Percentiles rank a stretch among this genome's conserved stretches.
Evolutionary conservation across 2,113 vertebrate genomes (phyloP).

Genomic region (Pungitius pungitius): DNA sequence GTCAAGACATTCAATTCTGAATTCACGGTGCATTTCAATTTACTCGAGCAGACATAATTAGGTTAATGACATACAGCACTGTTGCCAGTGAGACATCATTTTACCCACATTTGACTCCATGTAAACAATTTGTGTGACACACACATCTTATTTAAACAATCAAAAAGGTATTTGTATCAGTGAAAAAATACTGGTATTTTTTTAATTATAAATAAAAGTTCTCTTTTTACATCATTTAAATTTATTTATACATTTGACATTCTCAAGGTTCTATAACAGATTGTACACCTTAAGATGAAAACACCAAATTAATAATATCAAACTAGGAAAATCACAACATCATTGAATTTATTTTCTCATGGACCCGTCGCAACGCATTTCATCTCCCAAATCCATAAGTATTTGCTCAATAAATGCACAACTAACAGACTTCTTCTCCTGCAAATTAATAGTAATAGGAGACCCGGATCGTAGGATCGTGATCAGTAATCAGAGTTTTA

Average conservation of each 20-base stretch:
- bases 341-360: neutral
- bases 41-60: constrained; percentile 42
- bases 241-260: neutral
- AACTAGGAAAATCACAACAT: neutral
- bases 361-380: neutral
- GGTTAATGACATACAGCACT: constrained; percentile 46
- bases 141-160: neutral
- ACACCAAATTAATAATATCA: neutral
- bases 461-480: no score
- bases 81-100: constrained; percentile 7
- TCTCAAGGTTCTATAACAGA: neutral
- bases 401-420: constrained; percentile 4
- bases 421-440: neutral
- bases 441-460: neutral
- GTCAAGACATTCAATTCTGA: constrained; percentile 36
- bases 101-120: neutral
- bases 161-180: neutral
- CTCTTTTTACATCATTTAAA: neutral
- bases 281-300: neutral
- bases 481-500: constrained; percentile 24
- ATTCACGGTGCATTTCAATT: constrained; percentile 39
- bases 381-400: neutral
- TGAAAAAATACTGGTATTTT: neutral
- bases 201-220: no score
- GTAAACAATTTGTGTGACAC: neutral